A percentile compares a stretch with the other conserved stretches of the same genome.
Evolutionary conservation across 1,140 invertebrate species (phyloP).

Genomic region (Penaeus indicus): DNA sequence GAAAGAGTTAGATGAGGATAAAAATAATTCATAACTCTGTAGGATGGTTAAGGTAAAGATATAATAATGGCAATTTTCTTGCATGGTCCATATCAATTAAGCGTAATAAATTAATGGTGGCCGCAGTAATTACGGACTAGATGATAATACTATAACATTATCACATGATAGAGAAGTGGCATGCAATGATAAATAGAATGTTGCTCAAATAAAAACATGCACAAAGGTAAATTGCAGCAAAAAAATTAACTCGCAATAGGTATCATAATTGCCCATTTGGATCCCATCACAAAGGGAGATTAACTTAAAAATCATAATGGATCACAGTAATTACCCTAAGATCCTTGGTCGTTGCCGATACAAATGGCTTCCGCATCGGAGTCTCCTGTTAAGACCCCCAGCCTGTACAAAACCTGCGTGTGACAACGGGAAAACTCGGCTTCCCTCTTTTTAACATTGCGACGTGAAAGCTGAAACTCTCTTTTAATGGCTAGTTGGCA

Average conservation of each 20-base stretch:
- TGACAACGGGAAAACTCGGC: no score
- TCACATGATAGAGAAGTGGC: conserved; percentile 47
- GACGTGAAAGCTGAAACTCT: no score
- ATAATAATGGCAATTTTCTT: conserved; percentile 52
- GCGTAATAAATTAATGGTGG: conserved; percentile 57
- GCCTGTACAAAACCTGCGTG: no score
- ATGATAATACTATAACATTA: conserved; percentile 45
- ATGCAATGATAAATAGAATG: conserved; percentile 22
- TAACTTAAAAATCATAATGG: conserved; percentile 11
- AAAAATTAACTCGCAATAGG: conserved; percentile 39
- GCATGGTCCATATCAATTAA: conserved; percentile 56
- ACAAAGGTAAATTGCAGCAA: conserved; percentile 47
- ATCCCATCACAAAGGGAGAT: conserved; percentile 42
- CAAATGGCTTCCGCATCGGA: conserved; percentile 28
- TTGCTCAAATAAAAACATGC: conserved; percentile 34
- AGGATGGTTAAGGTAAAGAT: conserved; percentile 37
- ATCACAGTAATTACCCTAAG: conserved; percentile 45
- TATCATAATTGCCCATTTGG: conserved; percentile 41
- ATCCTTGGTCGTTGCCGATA: conserved; percentile 36
- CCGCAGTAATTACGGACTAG: conserved; percentile 47
- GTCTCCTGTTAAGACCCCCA: no score
- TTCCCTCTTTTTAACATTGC: no score
- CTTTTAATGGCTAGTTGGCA: no score
- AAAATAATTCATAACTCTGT: no score
- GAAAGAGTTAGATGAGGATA: no score